Base-by-base conservation (phyloP, 2,113 vertebrate genomes). In the Galbula dea region DNA sequence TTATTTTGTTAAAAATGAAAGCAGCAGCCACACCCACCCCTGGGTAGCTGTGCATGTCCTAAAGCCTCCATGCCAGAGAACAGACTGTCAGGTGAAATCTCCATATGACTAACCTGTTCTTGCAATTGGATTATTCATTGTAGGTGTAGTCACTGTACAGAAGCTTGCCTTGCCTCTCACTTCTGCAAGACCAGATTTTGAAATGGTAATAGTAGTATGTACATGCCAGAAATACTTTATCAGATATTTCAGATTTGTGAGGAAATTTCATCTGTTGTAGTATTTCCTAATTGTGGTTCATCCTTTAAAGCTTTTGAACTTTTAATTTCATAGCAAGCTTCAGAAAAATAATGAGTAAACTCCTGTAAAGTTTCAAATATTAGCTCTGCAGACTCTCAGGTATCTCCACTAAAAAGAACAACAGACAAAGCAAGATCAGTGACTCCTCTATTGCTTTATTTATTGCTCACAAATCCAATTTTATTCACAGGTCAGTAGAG, bases 151-250 rank as follows among this genome's bases (percentile, higher is more conserved):
- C 79, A 71, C 9, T 49, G 36, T 59, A 83, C 81, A 88, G 85
- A 94, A 88, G 79, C 72, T 94, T 86, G 61, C 49, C 37, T 94
- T 92, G 84, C 89, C 23, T 91, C 89, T 93, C 45, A 32, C 24
- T 95, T 95, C 95, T 93, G 91, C 89, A 94, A 96, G 89, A 93
- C 19, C 52, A 81, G 79, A 77, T 94, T 94, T 96, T 89, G 91
- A 96, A 96, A 96, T 61, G 15, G 59, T 83, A 94, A 91, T 88
- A 86, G 87, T 77, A 85, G 43, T 36, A 93, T n/a, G 30, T 34
- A 86, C 61, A 83, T 78, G 95, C 65, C 87, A 95, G 87, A 89
- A 91, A 91, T 94, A 89, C 74, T 92, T 92, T 83, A 94, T 94
- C 91, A 89, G 91, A 93, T 96, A 81, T 89, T 92, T 96, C 78